Percentiles rank a stretch among this genome's conserved stretches.
phyloP scores from a whole-genome alignment of 2,797 vertebrate genomes.

The Halcyon chelicuti region DNA sequence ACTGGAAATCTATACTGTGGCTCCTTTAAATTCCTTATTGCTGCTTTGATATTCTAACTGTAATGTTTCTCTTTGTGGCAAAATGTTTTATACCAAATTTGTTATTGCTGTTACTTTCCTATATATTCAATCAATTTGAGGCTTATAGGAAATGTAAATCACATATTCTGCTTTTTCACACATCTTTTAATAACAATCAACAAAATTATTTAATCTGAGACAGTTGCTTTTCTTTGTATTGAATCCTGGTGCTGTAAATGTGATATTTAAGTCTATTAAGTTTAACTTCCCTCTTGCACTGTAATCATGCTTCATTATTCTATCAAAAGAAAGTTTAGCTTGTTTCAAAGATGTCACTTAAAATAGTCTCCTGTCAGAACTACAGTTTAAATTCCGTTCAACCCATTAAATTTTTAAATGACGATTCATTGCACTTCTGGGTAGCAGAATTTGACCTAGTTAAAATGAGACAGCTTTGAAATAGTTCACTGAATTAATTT shows the following conservation, averaged over 20 bases:
- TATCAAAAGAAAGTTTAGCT: slow-evolving; percentile 87
- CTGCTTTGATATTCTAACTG: background rate
- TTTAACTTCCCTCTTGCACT: slow-evolving; percentile 81
- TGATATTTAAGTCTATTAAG: background rate
- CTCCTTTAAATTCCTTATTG: background rate
- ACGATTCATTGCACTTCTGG: background rate
- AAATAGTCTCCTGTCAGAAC: background rate
- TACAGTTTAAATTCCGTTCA: background rate
- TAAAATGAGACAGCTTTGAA: slow-evolving; percentile 37
- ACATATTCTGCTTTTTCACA: background rate
- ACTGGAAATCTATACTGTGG: background rate
- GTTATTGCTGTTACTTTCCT: background rate
- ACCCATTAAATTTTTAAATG: background rate
- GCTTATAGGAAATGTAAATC: background rate
- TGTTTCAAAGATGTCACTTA: background rate
- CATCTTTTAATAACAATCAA: background rate
- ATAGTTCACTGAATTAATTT: slow-evolving; percentile 18
- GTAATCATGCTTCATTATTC: slow-evolving; percentile 86
- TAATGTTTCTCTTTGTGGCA: background rate
- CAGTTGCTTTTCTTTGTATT: background rate
- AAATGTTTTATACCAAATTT: background rate
- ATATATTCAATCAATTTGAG: background rate
- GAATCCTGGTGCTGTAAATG: background rate
- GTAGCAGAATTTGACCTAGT: slow-evolving; percentile 35
- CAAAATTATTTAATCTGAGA: background rate